Base-by-base conservation (phyloP, 2,888 invertebrate species). In the Noctuana brunneofusca region DNA sequence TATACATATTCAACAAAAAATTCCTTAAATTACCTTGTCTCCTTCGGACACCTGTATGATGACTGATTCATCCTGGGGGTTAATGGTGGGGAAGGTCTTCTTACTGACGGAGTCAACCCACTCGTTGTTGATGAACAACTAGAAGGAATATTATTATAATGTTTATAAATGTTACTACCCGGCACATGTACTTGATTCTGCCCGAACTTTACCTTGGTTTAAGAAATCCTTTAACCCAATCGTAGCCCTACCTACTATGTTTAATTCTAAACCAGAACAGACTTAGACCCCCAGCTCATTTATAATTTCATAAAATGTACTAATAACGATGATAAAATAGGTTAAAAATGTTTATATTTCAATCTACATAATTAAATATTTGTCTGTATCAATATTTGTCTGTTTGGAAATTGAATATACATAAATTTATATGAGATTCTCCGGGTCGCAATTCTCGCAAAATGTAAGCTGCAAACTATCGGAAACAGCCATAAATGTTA, bases 41-140 rank as follows among this genome's bases (percentile, higher is more conserved):
- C 94, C 98, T 90, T 97, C 97, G 50, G 96, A 93, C 11, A 97
- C 94, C 73, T 96, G 92, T 14, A 92, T 84, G 66, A 97, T 96
- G 68, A 94, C 93, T 71, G 94, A 90, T 60, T 94, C 96, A 71
- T 94, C 96, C 20, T 95, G 90, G 22, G 98, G 98, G 81, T 98
- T 97, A 67, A 96, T 81, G 0, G 96, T 96, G 11, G 94, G 87
- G 83, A 98, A 99, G 0, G 95, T 97, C 82, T 97, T 97, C 54
- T 96, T 96, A 75, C 95, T 96, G 6, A 92, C 93, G 0, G 98
- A 94, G 78, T 97, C 94, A 57, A 95, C 94, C 84, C 95, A 96
- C 77, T 95, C 94, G 81, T 96, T 96, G 86, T 96, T 94, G 76
- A 96, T 96, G 75, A 96, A 96, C 43, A 96, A 83, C 96, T 96